Evolutionary conservation across 1,140 invertebrate genomes (phyloP).

Genomic region (Lepidurus apus): DNA sequence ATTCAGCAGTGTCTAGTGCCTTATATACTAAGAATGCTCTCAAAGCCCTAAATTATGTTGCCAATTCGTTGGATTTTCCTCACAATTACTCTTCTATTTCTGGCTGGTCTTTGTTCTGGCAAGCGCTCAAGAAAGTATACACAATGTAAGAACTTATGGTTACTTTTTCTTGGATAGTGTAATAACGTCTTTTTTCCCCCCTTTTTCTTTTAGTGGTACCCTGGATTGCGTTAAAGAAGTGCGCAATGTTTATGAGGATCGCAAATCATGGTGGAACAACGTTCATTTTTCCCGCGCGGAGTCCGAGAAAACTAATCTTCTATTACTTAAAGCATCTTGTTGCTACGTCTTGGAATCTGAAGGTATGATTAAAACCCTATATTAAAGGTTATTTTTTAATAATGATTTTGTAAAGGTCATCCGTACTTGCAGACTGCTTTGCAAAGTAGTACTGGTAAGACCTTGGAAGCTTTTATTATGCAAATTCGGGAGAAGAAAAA

Average conservation of each 20-base stretch:
- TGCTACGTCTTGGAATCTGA: constrained; percentile 8
- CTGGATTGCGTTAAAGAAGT: neutral
- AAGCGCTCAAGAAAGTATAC: neutral
- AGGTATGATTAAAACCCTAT: neutral
- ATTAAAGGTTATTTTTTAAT: neutral
- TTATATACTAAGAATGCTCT: neutral
- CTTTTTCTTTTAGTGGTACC: neutral
- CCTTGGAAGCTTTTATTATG: neutral
- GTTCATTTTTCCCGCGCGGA: neutral
- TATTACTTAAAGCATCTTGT: neutral
- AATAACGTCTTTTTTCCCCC: neutral
- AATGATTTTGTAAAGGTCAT: neutral
- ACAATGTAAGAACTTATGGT: neutral
- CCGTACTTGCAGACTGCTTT: neutral
- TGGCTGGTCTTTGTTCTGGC: neutral
- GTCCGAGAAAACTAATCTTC: neutral
- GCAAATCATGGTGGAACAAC: neutral
- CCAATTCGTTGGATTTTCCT: neutral
- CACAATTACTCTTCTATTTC: neutral
- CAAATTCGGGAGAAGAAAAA: neutral
- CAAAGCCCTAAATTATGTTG: neutral
- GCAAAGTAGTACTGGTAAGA: neutral
- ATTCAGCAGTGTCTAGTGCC: neutral
- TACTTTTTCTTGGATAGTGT: neutral
- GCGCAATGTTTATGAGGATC: neutral